Evolutionary conservation across 2,797 vertebrate genomes (phyloP).

Genomic region (Linurgus olivaceus): DNA sequence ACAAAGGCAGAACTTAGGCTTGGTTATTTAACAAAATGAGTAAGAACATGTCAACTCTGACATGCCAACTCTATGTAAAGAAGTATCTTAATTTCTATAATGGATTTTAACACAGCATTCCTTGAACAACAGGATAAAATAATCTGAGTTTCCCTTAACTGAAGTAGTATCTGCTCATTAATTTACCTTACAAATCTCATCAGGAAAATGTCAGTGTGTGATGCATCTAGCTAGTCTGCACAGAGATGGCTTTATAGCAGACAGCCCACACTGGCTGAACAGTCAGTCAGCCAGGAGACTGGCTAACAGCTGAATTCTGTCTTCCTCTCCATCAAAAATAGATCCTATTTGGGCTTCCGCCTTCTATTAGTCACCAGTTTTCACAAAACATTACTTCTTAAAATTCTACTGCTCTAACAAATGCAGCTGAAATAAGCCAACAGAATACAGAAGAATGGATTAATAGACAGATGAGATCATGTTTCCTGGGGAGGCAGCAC

Average conservation of each 20-base stretch:
- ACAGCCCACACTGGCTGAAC: background rate
- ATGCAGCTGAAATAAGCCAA: background rate
- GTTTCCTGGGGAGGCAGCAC: background rate
- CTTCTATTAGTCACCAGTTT: constrained; percentile 27
- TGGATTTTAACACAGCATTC: background rate
- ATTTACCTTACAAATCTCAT: background rate
- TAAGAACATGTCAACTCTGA: background rate
- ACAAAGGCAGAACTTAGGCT: background rate
- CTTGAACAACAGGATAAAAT: background rate
- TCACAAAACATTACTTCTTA: constrained; percentile 22
- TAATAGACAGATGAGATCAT: background rate
- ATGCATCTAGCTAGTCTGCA: background rate
- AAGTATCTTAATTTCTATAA: background rate
- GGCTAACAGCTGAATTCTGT: constrained; percentile 15
- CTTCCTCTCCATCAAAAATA: constrained; percentile 33
- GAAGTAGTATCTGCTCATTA: background rate
- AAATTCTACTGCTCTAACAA: background rate
- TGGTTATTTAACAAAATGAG: background rate
- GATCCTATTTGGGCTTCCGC: constrained; percentile 30
- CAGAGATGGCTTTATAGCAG: background rate
- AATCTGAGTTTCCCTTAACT: background rate
- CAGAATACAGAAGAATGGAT: background rate
- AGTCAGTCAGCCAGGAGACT: background rate
- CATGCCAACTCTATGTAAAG: background rate
- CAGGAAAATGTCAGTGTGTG: background rate